These are phyloP conservation scores for Scaptomyza hsui DNA, from an alignment of 1,140 invertebrate genomes.

Conservation along the genomic window DNA sequence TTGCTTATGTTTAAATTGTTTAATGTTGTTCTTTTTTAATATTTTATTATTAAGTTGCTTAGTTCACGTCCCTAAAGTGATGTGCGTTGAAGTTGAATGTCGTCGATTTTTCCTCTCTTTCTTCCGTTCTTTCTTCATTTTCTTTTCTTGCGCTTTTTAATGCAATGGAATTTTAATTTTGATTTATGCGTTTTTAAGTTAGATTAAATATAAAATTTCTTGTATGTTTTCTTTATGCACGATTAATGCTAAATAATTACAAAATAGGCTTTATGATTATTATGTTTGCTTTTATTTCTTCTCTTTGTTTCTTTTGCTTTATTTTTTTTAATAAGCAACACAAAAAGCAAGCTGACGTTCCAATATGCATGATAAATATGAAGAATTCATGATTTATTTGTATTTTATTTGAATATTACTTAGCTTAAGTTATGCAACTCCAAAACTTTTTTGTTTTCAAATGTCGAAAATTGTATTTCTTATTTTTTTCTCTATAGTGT, in stretches of 20 bases:
- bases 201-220: slow-evolving; percentile 78
- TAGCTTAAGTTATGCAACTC: slow-evolving; percentile 49
- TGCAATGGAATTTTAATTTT: slow-evolving; percentile 59
- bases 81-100: slow-evolving; percentile 78
- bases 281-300: slow-evolving; percentile 1
- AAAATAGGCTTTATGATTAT: slow-evolving; percentile 55
- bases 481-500: slow-evolving; percentile 13
- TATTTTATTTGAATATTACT: slow-evolving; percentile 37
- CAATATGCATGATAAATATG: slow-evolving; percentile 57
- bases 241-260: slow-evolving; percentile 60
- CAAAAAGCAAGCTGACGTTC: slow-evolving; percentile 54
- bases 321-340: slow-evolving; percentile 58
- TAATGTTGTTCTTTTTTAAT: slow-evolving; percentile 14
- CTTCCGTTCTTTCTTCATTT: slow-evolving; percentile 6
- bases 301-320: slow-evolving; percentile 9
- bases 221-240: slow-evolving; percentile 55
- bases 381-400: slow-evolving; percentile 47
- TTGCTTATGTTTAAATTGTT: slow-evolving; percentile 31
- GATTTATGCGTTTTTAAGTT: slow-evolving; percentile 78
- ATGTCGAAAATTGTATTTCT: slow-evolving; percentile 58
- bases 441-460: slow-evolving; percentile 32
- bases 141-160: slow-evolving; percentile 33
- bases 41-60: slow-evolving; percentile 34
- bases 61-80: slow-evolving; percentile 41
- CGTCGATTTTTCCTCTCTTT: background rate